phyloP scores from a whole-genome alignment of 2,113 vertebrate species.

The Brachypteracias leptosomus region DNA sequence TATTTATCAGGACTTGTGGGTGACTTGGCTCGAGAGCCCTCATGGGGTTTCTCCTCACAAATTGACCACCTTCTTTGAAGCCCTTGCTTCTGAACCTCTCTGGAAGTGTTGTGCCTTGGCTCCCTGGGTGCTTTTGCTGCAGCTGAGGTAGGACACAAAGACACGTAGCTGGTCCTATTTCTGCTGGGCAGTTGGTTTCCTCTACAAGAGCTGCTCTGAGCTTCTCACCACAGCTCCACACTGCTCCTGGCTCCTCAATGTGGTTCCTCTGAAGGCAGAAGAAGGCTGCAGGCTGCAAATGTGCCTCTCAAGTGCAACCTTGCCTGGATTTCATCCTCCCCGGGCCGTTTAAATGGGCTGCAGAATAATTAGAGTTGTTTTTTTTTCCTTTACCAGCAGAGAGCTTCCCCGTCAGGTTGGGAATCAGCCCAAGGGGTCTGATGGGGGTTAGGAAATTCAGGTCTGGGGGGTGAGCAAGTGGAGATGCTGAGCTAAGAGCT shows the following conservation, averaged over 20 bases:
- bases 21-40: neutral
- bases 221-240: neutral
- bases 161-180: neutral
- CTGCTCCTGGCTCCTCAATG: neutral
- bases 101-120: neutral
- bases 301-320: neutral
- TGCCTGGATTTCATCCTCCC: neutral
- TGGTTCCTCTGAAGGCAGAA: neutral
- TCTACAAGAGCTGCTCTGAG: neutral
- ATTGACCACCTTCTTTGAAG: neutral
- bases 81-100: neutral
- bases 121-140: neutral
- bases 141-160: neutral
- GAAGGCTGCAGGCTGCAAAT: neutral
- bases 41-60: neutral
- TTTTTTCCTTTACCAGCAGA: neutral
- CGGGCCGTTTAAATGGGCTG: neutral
- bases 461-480: neutral
- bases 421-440: neutral
- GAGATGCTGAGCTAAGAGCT: slow-evolving; percentile 1
- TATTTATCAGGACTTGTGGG: neutral
- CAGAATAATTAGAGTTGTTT: neutral
- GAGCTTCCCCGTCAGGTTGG: neutral
- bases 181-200: neutral
- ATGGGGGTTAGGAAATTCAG: neutral